Evolutionary conservation across 2,797 vertebrate species (phyloP), one percentile per base, ranked within the genome.

Genomic region (Mormyrus hasselquistii): DNA sequence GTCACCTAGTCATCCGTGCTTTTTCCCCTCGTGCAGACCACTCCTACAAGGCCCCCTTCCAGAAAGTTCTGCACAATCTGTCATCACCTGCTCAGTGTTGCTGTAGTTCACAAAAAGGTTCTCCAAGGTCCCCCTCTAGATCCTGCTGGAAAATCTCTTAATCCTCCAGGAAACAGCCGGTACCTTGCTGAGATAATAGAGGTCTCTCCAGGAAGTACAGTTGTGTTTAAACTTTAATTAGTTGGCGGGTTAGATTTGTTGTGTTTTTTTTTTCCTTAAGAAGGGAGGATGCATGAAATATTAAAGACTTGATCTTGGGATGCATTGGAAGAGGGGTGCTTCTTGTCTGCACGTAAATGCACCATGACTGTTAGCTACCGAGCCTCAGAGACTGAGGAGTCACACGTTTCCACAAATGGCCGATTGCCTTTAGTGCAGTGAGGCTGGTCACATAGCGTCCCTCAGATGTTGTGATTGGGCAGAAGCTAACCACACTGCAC

Each of bases 141-240:
- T 55, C 50, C 82, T 44, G 16, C 41, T 62, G 73, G 53, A 44
- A 84, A 62, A 59, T 53, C 34, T 49, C 44, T 38, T 34, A 53
- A 87, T 79, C 69, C 50, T 4, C 29, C 50, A 84, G 38, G 52
- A 59, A 84, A 14, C 91, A 89, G 87, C 84, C 85, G 84, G 84
- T 41, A 62, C 90, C 88, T 93, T 55, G 79, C 86, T n/a, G 82
- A 55, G 90, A 88, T 91, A 91, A 91, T 87, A 82, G 85, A 84
- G n/a, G 89, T 53, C 91, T 57, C 89, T 88, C 90, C 90, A 92
- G 91, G 91, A 91, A 88, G 92, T 91, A 91, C 93, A 92, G 87
- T 93, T 79, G 90, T 91, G 0, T 92, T 95, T 95, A 92, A 94
- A 92, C 85, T 93, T 93, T 93, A 92, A 94, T 92, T 90, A 3